These are phyloP conservation scores for Percopsis omiscomaycus DNA, from an alignment of 2,797 vertebrate genomes.

Conservation along the genomic window DNA sequence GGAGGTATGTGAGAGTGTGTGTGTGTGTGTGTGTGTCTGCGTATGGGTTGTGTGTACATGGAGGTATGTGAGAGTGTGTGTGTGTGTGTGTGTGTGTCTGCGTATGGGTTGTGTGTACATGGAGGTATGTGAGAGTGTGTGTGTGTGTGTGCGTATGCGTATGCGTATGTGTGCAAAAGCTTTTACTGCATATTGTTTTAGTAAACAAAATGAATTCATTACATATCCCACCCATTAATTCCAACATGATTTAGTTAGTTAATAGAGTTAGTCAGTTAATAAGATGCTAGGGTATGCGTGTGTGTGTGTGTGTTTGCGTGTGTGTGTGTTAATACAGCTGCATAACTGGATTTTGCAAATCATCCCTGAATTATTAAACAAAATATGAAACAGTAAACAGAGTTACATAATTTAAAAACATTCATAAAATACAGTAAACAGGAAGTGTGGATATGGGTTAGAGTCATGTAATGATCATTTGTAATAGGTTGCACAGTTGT, in stretches of 20 bases:
- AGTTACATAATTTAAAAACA: too few relatives aligned
- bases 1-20: background rate
- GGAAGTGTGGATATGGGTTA: too few relatives aligned
- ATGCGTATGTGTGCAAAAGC: background rate
- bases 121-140: background rate
- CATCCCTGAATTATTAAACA: too few relatives aligned
- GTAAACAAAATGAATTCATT: slow-evolving; percentile 14
- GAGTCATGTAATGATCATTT: too few relatives aligned
- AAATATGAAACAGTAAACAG: too few relatives aligned
- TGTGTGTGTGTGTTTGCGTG: slow-evolving; percentile 2
- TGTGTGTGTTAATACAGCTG: background rate
- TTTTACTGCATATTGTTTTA: background rate
- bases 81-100: too few relatives aligned
- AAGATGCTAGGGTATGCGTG: background rate
- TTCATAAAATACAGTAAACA: too few relatives aligned
- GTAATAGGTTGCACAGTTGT: too few relatives aligned
- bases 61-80: too few relatives aligned
- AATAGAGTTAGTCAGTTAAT: slow-evolving; percentile 17
- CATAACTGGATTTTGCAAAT: too few relatives aligned
- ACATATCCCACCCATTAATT: background rate
- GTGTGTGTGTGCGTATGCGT: slow-evolving; percentile 8
- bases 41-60: too few relatives aligned
- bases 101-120: background rate
- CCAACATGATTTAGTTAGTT: slow-evolving; percentile 14
- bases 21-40: slow-evolving; percentile 1